Conservation (phyloP, 1,140 invertebrate species). For the Drosophila malerkotliana region DNA sequence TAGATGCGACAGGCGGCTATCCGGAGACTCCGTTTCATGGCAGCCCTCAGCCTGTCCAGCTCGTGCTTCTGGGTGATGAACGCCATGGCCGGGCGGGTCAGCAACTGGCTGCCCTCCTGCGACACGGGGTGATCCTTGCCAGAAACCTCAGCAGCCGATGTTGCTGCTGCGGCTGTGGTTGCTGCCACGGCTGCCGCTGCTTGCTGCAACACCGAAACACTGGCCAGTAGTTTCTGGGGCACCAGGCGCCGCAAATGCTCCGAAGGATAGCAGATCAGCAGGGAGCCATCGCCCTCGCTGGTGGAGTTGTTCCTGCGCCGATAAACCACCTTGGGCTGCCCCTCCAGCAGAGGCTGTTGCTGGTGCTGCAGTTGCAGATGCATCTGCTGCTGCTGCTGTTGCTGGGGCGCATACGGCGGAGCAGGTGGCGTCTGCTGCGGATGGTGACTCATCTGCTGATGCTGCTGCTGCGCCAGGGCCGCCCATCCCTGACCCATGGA, state of each 20-base stretch:
- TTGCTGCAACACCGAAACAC: slow-evolving; percentile 54
- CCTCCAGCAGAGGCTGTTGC: slow-evolving; percentile 17
- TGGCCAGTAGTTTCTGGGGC: slow-evolving; percentile 82
- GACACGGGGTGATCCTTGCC: slow-evolving; percentile 5
- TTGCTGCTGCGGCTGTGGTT: slow-evolving; percentile 2
- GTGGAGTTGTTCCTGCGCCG: slow-evolving; percentile 77
- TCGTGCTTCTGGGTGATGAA: slow-evolving; percentile 95
- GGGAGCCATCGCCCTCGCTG: slow-evolving; percentile 86
- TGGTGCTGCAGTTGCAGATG: slow-evolving; percentile 20
- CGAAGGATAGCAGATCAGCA: slow-evolving; percentile 92
- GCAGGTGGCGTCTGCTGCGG: slow-evolving; percentile 16
- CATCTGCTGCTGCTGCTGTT: slow-evolving; percentile 24
- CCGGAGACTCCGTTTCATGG: slow-evolving; percentile 93
- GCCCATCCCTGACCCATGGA: slow-evolving; percentile 83
- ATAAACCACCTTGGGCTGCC: slow-evolving; percentile 76
- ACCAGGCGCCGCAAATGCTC: slow-evolving; percentile 90
- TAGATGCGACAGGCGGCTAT: slow-evolving; percentile 94
- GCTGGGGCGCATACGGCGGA: slow-evolving; percentile 24
- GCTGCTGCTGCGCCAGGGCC: slow-evolving; percentile 52
- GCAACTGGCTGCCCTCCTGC: slow-evolving; percentile 68
- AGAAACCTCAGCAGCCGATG: neutral
- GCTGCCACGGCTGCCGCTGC: slow-evolving; percentile 4
- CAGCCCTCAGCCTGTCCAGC: slow-evolving; percentile 90
- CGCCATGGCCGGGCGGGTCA: slow-evolving; percentile 90
- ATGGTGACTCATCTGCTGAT: slow-evolving; percentile 39